A percentile compares a stretch with the other conserved stretches of the same genome.
Conservation (phyloP, 2,797 vertebrate genomes). For the Hyperoplus lanceolatus region DNA sequence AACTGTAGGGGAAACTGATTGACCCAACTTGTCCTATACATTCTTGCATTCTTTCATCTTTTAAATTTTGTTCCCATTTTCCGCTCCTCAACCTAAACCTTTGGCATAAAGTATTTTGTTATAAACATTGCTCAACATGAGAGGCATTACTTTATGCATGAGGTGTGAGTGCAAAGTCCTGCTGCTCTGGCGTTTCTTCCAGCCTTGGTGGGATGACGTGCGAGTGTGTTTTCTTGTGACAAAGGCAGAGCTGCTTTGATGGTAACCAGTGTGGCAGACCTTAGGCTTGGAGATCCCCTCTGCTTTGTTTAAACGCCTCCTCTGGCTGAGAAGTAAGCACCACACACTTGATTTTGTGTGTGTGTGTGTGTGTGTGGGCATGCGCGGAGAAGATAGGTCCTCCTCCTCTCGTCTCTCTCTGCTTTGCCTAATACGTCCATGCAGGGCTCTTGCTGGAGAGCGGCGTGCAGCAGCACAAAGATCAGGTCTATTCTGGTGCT, state of each 20-base stretch:
- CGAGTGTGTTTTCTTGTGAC: conserved; percentile 57
- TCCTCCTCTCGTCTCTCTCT: conserved; percentile 59
- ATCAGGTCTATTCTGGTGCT: conserved; percentile 94
- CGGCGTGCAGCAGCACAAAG: conserved; percentile 86
- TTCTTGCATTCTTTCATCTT: not conserved
- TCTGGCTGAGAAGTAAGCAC: conserved; percentile 54
- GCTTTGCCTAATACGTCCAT: conserved; percentile 91
- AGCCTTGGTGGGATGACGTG: conserved; percentile 42
- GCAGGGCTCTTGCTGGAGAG: conserved; percentile 76
- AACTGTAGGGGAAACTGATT: not conserved
- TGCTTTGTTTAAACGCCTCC: conserved; percentile 75
- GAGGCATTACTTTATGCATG: conserved; percentile 30
- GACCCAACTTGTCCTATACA: not conserved
- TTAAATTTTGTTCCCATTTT: conserved; percentile 5
- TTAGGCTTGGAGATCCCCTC: conserved; percentile 58
- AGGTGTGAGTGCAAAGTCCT: conserved; percentile 33
- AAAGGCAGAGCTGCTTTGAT: conserved; percentile 59
- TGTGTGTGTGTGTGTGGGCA: conserved; percentile 27
- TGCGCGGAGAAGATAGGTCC: conserved; percentile 62
- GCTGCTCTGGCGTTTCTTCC: conserved; percentile 36
- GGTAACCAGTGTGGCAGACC: conserved; percentile 64
- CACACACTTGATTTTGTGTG: conserved; percentile 31
- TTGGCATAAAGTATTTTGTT: not conserved
- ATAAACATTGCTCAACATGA: conserved; percentile 11
- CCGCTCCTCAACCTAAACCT: conserved; percentile 18